A percentile compares a stretch with the other conserved stretches of the same genome.
Conservation (phyloP, 2,888 invertebrate genomes). For the Dasypogon diadema region DNA sequence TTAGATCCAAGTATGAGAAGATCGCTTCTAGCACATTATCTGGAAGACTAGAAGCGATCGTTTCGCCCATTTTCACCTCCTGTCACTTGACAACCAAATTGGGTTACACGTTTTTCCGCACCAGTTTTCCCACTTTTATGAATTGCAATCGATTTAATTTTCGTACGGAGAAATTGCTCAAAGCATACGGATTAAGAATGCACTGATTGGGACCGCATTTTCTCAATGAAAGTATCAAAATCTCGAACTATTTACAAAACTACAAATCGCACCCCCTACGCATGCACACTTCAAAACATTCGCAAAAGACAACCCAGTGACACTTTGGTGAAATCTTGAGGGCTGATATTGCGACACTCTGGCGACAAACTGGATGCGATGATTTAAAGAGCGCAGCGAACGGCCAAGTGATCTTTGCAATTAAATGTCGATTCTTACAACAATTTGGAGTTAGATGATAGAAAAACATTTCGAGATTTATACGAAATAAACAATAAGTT, state of each 20-base stretch:
- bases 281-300: conserved; percentile 47
- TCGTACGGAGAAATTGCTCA: background rate
- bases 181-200: background rate
- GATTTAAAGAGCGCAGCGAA: too few species aligned
- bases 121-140: background rate
- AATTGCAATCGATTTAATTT: background rate
- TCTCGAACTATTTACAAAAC: conserved; percentile 36
- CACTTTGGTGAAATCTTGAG: conserved; percentile 13
- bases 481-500: too few species aligned
- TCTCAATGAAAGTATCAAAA: conserved; percentile 9
- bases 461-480: too few species aligned
- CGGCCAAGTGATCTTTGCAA: too few species aligned
- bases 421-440: too few species aligned
- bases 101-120: background rate
- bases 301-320: background rate
- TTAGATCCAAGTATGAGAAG: conserved; percentile 90
- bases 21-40: conserved; percentile 89
- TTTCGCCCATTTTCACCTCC: conserved; percentile 71
- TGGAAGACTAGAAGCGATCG: conserved; percentile 75
- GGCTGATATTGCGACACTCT: background rate
- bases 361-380: background rate
- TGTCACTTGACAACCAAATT: conserved; percentile 42
- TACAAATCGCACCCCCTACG: conserved; percentile 30
- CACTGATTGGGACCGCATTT: background rate
- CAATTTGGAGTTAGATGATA: too few species aligned